These are phyloP conservation scores for Tribolium madens DNA, from an alignment of 1,140 invertebrate species.

Conservation along the genomic window DNA sequence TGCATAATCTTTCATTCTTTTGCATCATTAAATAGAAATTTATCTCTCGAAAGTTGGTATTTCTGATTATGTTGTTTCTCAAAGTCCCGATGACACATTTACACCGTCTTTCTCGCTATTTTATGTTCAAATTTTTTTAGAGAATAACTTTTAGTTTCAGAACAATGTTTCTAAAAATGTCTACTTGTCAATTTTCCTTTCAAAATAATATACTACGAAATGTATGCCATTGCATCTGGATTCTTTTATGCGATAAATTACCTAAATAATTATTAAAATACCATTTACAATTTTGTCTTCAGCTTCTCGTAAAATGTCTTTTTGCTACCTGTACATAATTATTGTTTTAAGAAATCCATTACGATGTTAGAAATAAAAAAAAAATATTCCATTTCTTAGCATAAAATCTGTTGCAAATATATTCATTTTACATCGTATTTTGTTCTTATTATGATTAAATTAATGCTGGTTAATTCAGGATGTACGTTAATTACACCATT, in stretches of 20 bases:
- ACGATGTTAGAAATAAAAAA: no score
- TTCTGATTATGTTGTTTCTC: background rate
- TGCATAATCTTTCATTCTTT: constrained; percentile 13
- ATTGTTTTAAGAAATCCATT: no score
- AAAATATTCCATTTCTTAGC: no score
- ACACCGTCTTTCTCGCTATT: no score
- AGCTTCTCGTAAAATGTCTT: no score
- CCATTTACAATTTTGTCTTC: background rate
- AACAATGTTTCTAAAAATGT: background rate
- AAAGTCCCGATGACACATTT: background rate
- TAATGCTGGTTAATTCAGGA: background rate
- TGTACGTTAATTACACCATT: background rate
- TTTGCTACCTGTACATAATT: no score
- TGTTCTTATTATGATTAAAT: background rate
- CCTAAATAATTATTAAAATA: background rate
- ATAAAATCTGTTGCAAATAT: no score
- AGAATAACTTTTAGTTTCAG: background rate
- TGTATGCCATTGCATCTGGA: background rate
- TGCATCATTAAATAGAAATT: constrained; percentile 9
- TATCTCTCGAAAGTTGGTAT: background rate
- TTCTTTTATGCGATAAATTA: background rate
- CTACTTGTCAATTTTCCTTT: background rate
- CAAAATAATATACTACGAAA: background rate
- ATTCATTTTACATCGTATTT: background rate
- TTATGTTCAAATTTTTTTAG: no score